Evolutionary conservation across 2,113 vertebrate species (phyloP).

Genomic region (Coreoperca whiteheadi): DNA sequence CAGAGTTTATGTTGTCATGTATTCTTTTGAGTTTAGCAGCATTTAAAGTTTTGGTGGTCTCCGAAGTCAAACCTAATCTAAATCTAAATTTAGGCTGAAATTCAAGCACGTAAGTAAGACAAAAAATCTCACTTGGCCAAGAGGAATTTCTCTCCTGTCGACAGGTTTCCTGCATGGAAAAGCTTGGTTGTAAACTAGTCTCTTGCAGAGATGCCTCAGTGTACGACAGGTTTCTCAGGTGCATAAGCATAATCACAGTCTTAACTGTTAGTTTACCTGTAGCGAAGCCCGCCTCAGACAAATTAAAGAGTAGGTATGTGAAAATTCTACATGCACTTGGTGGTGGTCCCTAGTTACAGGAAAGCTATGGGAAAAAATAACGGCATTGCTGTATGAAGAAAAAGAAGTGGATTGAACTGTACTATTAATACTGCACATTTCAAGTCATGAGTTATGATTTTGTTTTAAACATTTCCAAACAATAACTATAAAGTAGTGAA

Average conservation of each 20-base stretch:
- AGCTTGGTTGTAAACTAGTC: not conserved
- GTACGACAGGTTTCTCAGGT: not conserved
- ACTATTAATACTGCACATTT: not conserved
- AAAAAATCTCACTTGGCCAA: conserved; percentile 3
- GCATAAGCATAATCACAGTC: not conserved
- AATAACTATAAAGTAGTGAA: not conserved
- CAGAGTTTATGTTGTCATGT: not conserved
- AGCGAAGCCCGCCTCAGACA: not conserved
- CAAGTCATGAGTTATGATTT: not conserved
- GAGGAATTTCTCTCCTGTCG: conserved; percentile 12
- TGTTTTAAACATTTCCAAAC: not conserved
- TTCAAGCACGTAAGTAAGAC: not conserved
- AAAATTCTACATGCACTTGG: not conserved
- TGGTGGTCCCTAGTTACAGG: not conserved
- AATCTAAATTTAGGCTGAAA: not conserved
- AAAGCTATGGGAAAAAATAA: not conserved
- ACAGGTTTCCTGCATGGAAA: not conserved
- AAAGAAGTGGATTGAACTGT: not conserved
- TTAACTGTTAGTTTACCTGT: not conserved
- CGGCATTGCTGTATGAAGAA: not conserved
- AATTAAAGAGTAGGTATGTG: not conserved
- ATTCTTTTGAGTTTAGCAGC: not conserved
- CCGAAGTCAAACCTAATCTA: not conserved
- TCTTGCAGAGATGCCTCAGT: not conserved
- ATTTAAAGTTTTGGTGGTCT: not conserved